Percentiles rank a stretch among this genome's conserved stretches.
Conservation (phyloP, 2,888 invertebrate genomes). For the Caenorhabditis sp. region DNA sequence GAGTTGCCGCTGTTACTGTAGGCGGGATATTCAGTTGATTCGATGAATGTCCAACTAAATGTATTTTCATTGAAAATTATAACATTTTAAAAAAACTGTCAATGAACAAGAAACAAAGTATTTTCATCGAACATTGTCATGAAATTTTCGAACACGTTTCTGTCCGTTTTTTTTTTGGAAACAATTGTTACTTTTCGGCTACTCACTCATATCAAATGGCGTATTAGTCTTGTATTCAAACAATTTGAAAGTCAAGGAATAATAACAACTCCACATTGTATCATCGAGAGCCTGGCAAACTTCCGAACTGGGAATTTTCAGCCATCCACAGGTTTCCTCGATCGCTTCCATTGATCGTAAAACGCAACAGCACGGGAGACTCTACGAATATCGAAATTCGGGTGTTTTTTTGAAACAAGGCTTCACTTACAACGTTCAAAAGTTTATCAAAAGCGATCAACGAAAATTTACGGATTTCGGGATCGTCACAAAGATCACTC, state of each 20-base stretch:
- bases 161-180: background rate
- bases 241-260: background rate
- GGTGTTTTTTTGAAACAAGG: no score
- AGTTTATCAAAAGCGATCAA: slow-evolving; percentile 22
- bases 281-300: slow-evolving; percentile 18
- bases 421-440: slow-evolving; percentile 1
- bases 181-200: no score
- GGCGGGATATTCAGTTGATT: slow-evolving; percentile 27
- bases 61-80: background rate
- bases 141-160: background rate
- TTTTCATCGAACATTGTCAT: no score
- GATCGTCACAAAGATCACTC: slow-evolving; percentile 13
- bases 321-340: slow-evolving; percentile 18
- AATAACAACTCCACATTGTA: slow-evolving; percentile 13
- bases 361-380: background rate
- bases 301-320: slow-evolving; percentile 9
- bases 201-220: slow-evolving; percentile 5
- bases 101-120: no score
- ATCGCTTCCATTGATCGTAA: slow-evolving; percentile 8
- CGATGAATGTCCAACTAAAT: slow-evolving; percentile 17
- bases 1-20: slow-evolving; percentile 30
- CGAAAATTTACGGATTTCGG: slow-evolving; percentile 3
- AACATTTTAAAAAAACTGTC: background rate
- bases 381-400: background rate
- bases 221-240: background rate